A percentile compares a stretch with the other conserved stretches of the same genome.
phyloP scores from a whole-genome alignment of 1,140 invertebrate species.

The Asobara japonica region DNA sequence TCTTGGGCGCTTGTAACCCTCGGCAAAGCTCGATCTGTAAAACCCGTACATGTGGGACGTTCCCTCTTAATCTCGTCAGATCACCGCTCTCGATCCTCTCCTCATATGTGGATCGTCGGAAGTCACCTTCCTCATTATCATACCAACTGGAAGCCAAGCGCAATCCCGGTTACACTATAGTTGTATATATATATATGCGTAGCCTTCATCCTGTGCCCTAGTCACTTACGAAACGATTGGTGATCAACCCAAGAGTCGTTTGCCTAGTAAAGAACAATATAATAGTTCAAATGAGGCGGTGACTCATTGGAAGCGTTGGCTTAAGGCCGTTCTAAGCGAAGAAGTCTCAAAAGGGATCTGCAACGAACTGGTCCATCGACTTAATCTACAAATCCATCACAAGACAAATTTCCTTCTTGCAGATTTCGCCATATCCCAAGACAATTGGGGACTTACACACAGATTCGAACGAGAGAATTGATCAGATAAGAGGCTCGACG shows the following conservation, averaged over 20 bases:
- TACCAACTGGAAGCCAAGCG: constrained; percentile 51
- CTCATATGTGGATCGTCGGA: constrained; percentile 63
- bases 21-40: constrained; percentile 28
- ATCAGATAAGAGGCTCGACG: no score
- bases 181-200: constrained; percentile 35
- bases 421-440: no score
- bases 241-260: constrained; percentile 58
- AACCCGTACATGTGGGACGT: constrained; percentile 24
- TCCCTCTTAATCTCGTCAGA: constrained; percentile 24
- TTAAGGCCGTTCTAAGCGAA: no score
- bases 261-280: constrained; percentile 16
- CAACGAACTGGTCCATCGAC: no score
- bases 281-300: background rate
- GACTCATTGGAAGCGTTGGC: constrained; percentile 21
- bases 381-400: no score
- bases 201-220: constrained; percentile 67
- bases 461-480: no score
- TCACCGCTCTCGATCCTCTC: constrained; percentile 37
- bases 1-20: constrained; percentile 59
- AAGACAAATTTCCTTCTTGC: no score
- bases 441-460: no score
- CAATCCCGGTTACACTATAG: constrained; percentile 43
- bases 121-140: constrained; percentile 69
- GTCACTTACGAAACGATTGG: constrained; percentile 57
- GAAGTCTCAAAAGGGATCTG: no score